Percentiles rank a stretch among this genome's conserved stretches.
Conservation (phyloP, 2,797 vertebrate species). For the Gadopsis marmoratus region DNA sequence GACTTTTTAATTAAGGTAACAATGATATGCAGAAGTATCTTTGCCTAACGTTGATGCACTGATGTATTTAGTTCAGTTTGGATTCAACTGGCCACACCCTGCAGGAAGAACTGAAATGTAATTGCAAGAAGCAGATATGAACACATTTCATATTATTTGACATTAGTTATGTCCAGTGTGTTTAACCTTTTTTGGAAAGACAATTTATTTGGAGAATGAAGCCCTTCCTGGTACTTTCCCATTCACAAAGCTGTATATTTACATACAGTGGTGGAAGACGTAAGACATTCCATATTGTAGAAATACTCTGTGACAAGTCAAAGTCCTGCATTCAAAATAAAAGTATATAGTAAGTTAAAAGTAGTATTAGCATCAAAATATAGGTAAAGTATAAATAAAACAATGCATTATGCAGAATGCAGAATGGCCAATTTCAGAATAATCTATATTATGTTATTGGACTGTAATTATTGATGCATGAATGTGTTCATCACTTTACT, state of each 20-base stretch:
- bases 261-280: not conserved
- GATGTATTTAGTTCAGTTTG: not conserved
- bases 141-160: not conserved
- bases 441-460: not conserved
- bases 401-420: not conserved
- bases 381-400: not conserved
- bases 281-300: not conserved
- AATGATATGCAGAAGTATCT: not conserved
- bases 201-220: too few relatives aligned
- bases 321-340: not conserved
- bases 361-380: not conserved
- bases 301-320: slow-evolving; percentile 2
- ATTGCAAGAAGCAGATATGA: not conserved
- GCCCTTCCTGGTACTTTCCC: too few relatives aligned
- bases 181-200: not conserved
- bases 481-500: not conserved
- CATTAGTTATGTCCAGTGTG: not conserved
- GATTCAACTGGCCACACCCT: not conserved
- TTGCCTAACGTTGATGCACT: not conserved
- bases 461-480: not conserved
- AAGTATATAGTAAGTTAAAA: too few relatives aligned
- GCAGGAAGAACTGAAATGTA: not conserved
- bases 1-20: slow-evolving; percentile 87
- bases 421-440: not conserved
- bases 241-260: not conserved